Evolutionary conservation across 2,888 invertebrate species (phyloP).

Genomic region (Seira sanloemensis): DNA sequence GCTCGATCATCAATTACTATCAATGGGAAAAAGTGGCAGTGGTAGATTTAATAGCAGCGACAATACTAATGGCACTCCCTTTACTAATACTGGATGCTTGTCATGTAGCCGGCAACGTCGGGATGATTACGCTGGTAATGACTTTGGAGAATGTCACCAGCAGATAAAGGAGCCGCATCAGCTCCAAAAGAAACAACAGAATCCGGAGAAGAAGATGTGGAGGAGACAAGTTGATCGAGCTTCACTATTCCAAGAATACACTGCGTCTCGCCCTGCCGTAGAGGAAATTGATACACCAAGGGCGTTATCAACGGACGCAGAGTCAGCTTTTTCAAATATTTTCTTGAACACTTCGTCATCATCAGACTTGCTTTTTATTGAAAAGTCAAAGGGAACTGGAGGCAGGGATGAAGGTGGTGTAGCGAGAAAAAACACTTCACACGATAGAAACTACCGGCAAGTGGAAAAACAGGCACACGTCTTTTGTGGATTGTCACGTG

Average conservation of each 20-base stretch:
- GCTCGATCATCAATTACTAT: constrained; percentile 64
- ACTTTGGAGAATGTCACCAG: constrained; percentile 64
- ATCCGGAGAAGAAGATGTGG: constrained; percentile 37
- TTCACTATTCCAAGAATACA: constrained; percentile 25
- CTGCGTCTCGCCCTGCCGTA: constrained; percentile 32
- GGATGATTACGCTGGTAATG: constrained; percentile 63
- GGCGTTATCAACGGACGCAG: background rate
- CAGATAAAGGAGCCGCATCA: constrained; percentile 23
- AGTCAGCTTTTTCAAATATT: constrained; percentile 20
- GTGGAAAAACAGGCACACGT: constrained; percentile 9
- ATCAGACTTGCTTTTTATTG: background rate
- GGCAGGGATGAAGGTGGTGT: background rate
- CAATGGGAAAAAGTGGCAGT: constrained; percentile 35
- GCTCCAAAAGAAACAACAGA: constrained; percentile 28
- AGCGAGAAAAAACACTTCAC: background rate
- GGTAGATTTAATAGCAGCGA: constrained; percentile 22
- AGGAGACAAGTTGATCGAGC: constrained; percentile 49
- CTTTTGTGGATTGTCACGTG: constrained; percentile 55
- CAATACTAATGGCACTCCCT: background rate
- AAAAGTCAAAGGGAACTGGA: background rate
- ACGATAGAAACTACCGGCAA: constrained; percentile 40
- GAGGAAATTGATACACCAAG: constrained; percentile 45
- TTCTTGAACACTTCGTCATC: constrained; percentile 35
- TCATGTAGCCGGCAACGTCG: constrained; percentile 53
- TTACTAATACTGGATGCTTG: constrained; percentile 44